Percentiles rank a stretch among this genome's conserved stretches.
phyloP scores from a whole-genome alignment of 1,140 invertebrate species.

The Tetraneura akinire region DNA sequence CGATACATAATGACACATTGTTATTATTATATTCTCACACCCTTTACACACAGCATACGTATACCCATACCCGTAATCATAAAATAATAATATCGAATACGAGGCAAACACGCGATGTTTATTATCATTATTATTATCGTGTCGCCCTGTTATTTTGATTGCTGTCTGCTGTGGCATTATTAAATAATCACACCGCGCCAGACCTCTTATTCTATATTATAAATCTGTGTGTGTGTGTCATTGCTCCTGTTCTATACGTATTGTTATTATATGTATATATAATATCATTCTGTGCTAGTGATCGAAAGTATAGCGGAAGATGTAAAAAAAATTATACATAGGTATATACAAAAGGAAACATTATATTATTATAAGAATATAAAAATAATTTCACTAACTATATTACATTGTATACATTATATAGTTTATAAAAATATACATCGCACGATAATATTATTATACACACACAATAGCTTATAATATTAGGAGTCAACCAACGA shows the following conservation, averaged over 20 bases:
- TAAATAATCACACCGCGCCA: constrained; percentile 2
- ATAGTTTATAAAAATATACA: no score
- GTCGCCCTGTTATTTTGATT: constrained; percentile 18
- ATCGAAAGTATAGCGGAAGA: no score
- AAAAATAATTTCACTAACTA: no score
- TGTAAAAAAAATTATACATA: no score
- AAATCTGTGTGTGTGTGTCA: background rate
- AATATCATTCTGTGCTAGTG: no score
- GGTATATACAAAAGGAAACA: no score
- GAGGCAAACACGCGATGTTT: constrained; percentile 27
- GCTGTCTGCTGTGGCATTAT: constrained; percentile 29
- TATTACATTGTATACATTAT: no score
- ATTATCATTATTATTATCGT: background rate
- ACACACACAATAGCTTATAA: no score
- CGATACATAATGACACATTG: constrained; percentile 26
- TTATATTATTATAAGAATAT: no score
- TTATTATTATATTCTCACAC: background rate
- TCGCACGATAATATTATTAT: no score
- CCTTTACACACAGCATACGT: background rate
- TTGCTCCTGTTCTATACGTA: background rate
- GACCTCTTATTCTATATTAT: background rate
- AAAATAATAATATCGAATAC: background rate
- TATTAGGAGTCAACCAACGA: no score
- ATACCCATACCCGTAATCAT: background rate
- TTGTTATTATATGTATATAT: no score